phyloP scores from a whole-genome alignment of 2,113 vertebrate genomes.

The Syngnathus typhle region DNA sequence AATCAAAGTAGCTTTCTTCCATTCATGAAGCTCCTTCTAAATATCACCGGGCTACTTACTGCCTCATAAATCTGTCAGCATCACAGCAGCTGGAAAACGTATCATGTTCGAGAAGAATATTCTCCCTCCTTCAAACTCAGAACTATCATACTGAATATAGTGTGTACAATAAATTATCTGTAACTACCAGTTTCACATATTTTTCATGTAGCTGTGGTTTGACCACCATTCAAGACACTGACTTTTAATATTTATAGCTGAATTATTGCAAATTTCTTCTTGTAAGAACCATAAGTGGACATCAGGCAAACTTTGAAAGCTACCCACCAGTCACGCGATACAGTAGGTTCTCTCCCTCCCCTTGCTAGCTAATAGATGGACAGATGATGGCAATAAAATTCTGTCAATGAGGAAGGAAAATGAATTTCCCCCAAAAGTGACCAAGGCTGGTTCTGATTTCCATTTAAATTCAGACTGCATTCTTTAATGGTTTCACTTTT shows the following conservation, averaged over 20 bases:
- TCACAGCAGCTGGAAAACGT: conserved; percentile 26
- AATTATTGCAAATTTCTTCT: conserved; percentile 1
- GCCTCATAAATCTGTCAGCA: conserved; percentile 37
- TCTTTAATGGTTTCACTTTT: conserved; percentile 37
- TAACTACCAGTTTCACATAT: conserved; percentile 2
- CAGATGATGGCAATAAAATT: conserved; percentile 35
- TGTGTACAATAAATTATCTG: not conserved
- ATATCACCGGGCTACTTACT: conserved; percentile 23
- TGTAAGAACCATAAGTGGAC: not conserved
- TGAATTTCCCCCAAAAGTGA: conserved; percentile 21
- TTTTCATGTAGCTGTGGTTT: conserved; percentile 1
- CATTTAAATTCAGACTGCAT: not conserved
- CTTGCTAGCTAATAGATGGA: conserved; percentile 14
- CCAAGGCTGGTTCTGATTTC: conserved; percentile 29
- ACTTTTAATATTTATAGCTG: not conserved
- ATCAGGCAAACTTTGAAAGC: conserved; percentile 18
- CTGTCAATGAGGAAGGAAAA: conserved; percentile 25
- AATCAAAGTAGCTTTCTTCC: conserved; percentile 17
- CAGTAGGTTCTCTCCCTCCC: conserved; percentile 5
- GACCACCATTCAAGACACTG: conserved; percentile 7
- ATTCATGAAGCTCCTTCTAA: conserved; percentile 27
- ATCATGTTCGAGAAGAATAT: conserved; percentile 27
- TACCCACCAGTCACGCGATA: conserved; percentile 13
- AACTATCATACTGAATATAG: not conserved
- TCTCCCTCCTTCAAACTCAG: conserved; percentile 2